These are phyloP conservation scores for Psittacula echo DNA, from an alignment of 2,797 vertebrate genomes.

Conservation along the genomic window DNA sequence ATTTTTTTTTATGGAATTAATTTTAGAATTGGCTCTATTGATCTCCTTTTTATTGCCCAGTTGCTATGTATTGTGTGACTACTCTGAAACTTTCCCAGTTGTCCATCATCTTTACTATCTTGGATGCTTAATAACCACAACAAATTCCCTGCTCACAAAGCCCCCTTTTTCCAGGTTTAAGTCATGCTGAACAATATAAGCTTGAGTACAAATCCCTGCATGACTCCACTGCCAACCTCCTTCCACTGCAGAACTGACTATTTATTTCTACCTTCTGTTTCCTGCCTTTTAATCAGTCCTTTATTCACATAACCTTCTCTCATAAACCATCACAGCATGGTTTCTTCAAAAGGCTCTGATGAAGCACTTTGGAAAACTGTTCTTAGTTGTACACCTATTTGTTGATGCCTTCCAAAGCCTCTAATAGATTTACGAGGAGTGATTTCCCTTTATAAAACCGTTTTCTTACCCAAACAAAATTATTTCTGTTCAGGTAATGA, in stretches of 20 bases:
- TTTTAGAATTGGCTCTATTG: background rate
- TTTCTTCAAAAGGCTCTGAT: conserved; percentile 23
- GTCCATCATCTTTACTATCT: background rate
- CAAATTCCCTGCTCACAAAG: background rate
- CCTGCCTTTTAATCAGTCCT: conserved; percentile 43
- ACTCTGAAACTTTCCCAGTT: background rate
- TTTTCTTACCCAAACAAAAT: background rate
- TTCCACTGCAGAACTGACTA: conserved; percentile 38
- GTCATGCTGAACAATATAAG: background rate
- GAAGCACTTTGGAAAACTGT: background rate
- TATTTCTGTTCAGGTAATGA: background rate
- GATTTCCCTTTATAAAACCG: conserved; percentile 10
- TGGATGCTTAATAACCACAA: background rate
- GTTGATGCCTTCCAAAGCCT: background rate
- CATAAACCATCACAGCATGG: conserved; percentile 23
- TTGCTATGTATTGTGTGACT: background rate
- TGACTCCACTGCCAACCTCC: conserved; percentile 21
- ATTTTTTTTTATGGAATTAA: background rate
- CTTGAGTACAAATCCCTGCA: conserved; percentile 55
- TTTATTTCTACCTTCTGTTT: conserved; percentile 67
- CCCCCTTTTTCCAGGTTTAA: background rate
- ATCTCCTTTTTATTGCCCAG: background rate
- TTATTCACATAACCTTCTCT: conserved; percentile 35
- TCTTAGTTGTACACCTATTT: background rate
- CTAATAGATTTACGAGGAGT: background rate